Conservation (phyloP, 2,888 invertebrate species). For the Pseudococcus viburni region DNA sequence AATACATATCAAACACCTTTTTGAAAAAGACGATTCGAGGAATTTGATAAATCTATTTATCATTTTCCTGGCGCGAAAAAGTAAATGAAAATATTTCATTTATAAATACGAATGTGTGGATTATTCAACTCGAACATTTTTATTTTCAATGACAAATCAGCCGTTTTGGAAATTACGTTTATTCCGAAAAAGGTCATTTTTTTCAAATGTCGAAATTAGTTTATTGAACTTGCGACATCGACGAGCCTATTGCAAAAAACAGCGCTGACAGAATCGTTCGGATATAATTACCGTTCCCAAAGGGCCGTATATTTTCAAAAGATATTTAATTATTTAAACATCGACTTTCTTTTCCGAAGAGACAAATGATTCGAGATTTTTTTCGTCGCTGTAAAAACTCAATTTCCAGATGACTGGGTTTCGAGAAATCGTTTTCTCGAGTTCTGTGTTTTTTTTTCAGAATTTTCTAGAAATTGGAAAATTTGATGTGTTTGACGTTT, state of each 20-base stretch:
- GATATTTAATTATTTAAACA: conserved; percentile 36
- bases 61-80: neutral
- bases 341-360: conserved; percentile 1
- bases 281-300: conserved; percentile 3
- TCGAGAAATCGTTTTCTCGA: neutral
- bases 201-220: neutral
- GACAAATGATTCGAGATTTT: neutral
- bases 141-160: neutral
- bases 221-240: conserved; percentile 6
- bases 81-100: too few relatives aligned
- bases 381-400: neutral
- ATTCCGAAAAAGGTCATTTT: neutral
- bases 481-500: neutral
- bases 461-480: neutral
- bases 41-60: neutral
- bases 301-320: neutral
- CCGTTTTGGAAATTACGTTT: neutral
- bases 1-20: too few relatives aligned
- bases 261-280: neutral
- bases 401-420: neutral
- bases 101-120: neutral
- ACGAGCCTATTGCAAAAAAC: neutral
- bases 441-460: neutral
- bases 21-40: too few relatives aligned
- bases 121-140: neutral